phyloP scores from a whole-genome alignment of 2,113 vertebrate genomes.

The Apodemus speciosus region DNA sequence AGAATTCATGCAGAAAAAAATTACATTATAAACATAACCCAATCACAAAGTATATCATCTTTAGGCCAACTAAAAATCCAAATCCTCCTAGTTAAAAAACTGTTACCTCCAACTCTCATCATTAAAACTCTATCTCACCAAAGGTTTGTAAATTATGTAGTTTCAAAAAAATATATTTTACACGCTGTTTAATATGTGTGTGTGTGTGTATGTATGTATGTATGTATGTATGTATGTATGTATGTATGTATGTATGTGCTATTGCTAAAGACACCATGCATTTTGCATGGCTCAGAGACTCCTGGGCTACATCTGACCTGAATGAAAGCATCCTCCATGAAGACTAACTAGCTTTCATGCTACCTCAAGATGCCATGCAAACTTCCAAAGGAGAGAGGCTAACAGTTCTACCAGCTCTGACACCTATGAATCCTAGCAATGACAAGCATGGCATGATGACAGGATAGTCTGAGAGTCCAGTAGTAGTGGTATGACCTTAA shows the following conservation, averaged over 20 bases:
- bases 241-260: not conserved
- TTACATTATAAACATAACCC: not conserved
- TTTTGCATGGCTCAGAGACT: not conserved
- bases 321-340: not conserved
- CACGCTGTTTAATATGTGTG: no score
- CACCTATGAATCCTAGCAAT: not conserved
- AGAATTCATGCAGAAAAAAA: constrained; percentile 2
- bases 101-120: not conserved
- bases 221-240: no score
- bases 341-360: not conserved
- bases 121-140: not conserved
- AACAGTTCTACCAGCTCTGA: not conserved
- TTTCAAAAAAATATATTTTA: no score
- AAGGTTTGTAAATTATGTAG: not conserved
- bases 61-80: not conserved
- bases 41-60: not conserved
- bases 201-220: no score
- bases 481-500: not conserved
- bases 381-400: not conserved
- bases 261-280: not conserved
- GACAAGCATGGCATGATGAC: not conserved
- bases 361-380: not conserved
- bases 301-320: not conserved
- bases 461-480: not conserved
- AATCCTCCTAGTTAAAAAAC: not conserved